phyloP scores from a whole-genome alignment of 64 coral and sea anemone species.

The Montipora capricornis region DNA sequence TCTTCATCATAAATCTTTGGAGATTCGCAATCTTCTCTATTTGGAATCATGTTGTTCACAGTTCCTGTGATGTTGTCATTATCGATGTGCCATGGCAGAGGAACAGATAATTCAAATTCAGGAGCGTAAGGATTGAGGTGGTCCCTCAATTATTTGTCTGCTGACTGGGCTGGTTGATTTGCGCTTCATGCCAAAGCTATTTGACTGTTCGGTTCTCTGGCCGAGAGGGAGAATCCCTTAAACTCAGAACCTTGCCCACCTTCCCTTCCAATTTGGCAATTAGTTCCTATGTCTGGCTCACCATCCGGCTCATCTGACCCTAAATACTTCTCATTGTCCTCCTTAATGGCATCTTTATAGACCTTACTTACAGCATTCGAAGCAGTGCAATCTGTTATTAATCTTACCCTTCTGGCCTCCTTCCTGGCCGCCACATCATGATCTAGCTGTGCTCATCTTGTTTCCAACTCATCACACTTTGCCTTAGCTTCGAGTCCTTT shows the following conservation, averaged over 20 bases:
- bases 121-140: too few relatives aligned
- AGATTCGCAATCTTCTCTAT: too few relatives aligned
- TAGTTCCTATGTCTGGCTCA: neutral
- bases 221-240: neutral
- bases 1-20: neutral
- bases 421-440: too few relatives aligned
- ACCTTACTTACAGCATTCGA: neutral
- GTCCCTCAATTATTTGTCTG: neutral
- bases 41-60: too few relatives aligned
- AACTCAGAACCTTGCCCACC: neutral
- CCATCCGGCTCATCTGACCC: slow-evolving; percentile 66
- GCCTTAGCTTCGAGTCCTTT: neutral
- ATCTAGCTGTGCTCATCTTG: too few relatives aligned
- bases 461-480: too few relatives aligned
- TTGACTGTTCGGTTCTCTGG: neutral
- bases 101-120: too few relatives aligned
- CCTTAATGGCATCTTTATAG: slow-evolving; percentile 29
- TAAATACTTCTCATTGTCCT: neutral
- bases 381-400: too few relatives aligned
- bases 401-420: too few relatives aligned
- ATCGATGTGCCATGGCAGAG: too few relatives aligned
- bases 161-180: neutral
- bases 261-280: neutral
- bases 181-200: too few relatives aligned
- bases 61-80: too few relatives aligned